Conservation (phyloP, 2,888 invertebrate genomes). For the Eurytoma adleriae region DNA sequence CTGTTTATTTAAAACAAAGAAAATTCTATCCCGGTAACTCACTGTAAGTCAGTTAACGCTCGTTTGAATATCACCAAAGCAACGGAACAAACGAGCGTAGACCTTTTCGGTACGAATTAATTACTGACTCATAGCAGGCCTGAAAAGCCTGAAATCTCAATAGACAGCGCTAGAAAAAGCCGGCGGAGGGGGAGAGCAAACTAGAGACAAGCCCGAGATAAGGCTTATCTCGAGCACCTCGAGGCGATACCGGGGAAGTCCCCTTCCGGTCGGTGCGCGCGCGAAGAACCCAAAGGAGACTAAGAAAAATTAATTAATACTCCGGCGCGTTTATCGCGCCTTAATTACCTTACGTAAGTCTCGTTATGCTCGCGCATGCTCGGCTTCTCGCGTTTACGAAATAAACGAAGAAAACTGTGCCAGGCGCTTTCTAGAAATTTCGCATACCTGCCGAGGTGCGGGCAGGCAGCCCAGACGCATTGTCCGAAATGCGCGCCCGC, state of each 20-base stretch:
- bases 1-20: too few species aligned
- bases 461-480: neutral
- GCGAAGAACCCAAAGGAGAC: neutral
- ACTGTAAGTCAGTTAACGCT: too few species aligned
- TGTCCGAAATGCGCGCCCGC: conserved; percentile 8
- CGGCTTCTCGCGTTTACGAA: conserved; percentile 43
- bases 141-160: conserved; percentile 10
- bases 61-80: too few species aligned
- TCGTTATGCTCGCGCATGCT: conserved; percentile 27
- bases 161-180: conserved; percentile 2
- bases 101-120: conserved; percentile 7
- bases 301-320: conserved; percentile 46
- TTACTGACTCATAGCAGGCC: neutral
- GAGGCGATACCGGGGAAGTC: neutral
- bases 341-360: conserved; percentile 54
- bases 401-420: conserved; percentile 56
- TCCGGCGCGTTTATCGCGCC: conserved; percentile 37
- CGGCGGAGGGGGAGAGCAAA: too few species aligned
- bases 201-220: too few species aligned
- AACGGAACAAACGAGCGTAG: neutral
- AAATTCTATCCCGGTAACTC: too few species aligned
- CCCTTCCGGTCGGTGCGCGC: neutral
- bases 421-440: conserved; percentile 56
- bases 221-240: neutral
- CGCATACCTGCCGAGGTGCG: conserved; percentile 21